These are phyloP conservation scores for Sinella curviseta DNA, from an alignment of 1,140 invertebrate genomes.

Conservation along the genomic window DNA sequence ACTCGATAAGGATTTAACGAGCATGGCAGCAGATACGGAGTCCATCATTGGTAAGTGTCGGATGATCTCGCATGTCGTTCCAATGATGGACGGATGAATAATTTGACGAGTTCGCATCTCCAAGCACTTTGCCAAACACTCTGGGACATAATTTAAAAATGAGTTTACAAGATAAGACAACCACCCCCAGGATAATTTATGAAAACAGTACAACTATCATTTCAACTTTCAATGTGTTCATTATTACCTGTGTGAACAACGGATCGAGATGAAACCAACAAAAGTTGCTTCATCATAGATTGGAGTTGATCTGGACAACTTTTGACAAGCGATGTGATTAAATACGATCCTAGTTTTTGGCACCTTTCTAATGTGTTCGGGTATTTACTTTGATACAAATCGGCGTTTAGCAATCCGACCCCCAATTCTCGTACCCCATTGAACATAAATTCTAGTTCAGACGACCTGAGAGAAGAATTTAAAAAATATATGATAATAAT, in stretches of 20 bases:
- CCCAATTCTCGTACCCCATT: constrained; percentile 43
- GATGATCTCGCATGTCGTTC: constrained; percentile 34
- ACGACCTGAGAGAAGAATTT: constrained; percentile 18
- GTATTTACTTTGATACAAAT: constrained; percentile 14
- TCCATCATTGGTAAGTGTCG: constrained; percentile 40
- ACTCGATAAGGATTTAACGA: constrained; percentile 40
- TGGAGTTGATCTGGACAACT: constrained; percentile 20
- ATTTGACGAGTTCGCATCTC: constrained; percentile 17
- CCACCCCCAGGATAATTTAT: too few relatives aligned
- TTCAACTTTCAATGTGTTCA: too few relatives aligned
- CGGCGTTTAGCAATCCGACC: constrained; percentile 29
- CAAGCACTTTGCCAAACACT: constrained; percentile 39
- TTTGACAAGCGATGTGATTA: constrained; percentile 33
- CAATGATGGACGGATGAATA: constrained; percentile 4
- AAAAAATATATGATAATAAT: not conserved
- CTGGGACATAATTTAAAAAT: constrained; percentile 31
- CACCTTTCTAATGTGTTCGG: constrained; percentile 8
- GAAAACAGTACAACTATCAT: too few relatives aligned
- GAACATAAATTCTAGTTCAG: constrained; percentile 40
- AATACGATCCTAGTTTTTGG: constrained; percentile 25
- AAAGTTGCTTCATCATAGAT: not conserved
- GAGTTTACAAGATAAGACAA: too few relatives aligned
- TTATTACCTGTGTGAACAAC: not conserved
- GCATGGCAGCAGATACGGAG: constrained; percentile 31
- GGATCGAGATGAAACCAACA: not conserved